A percentile compares a stretch with the other conserved stretches of the same genome.
Conservation (phyloP, 2,888 invertebrate genomes). For the Cenopis cana region DNA sequence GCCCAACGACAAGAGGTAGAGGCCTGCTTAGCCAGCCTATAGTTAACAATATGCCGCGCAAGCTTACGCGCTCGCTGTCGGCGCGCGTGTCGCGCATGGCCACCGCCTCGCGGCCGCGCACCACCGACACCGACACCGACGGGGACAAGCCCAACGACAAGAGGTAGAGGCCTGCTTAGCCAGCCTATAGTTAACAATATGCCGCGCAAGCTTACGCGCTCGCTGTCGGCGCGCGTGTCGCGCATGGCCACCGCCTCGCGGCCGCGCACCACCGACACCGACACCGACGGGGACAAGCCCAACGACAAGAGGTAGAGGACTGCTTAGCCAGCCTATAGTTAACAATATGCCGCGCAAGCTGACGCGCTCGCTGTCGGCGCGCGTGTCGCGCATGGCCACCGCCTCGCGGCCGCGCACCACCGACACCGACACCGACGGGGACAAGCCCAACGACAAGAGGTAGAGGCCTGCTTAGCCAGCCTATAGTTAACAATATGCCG, state of each 20-base stretch:
- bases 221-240: constrained; percentile 88
- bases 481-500: constrained; percentile 76
- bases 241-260: constrained; percentile 85
- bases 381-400: constrained; percentile 87
- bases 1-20: constrained; percentile 65
- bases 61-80: constrained; percentile 89
- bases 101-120: constrained; percentile 74
- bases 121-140: constrained; percentile 88
- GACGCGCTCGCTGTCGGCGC: constrained; percentile 88
- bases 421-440: constrained; percentile 89
- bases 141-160: constrained; percentile 77
- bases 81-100: constrained; percentile 88
- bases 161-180: too few species aligned
- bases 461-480: too few species aligned
- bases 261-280: constrained; percentile 82
- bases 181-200: too few species aligned
- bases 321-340: too few species aligned
- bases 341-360: constrained; percentile 85
- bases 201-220: constrained; percentile 88
- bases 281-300: constrained; percentile 86
- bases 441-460: constrained; percentile 70
- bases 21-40: too few species aligned
- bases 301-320: constrained; percentile 67
- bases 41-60: constrained; percentile 84
- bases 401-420: constrained; percentile 75